phyloP scores from a whole-genome alignment of 2,797 vertebrate species.

The Adelosebastes latens region DNA sequence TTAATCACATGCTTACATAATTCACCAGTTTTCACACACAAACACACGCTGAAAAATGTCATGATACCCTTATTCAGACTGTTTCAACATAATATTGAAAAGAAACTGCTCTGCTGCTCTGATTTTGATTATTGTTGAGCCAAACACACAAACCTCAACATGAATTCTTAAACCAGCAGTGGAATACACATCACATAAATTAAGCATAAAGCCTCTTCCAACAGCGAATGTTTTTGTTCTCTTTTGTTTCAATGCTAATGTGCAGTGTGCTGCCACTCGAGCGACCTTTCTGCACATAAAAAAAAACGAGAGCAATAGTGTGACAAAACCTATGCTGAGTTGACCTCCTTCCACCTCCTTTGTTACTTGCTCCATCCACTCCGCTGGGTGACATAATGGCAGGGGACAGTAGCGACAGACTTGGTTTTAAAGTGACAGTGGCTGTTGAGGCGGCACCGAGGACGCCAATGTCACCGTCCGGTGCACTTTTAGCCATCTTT shows the following conservation, averaged over 20 bases:
- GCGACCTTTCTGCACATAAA: conserved; percentile 24
- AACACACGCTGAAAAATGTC: conserved; percentile 18
- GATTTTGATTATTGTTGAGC: background rate
- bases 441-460: conserved; percentile 36
- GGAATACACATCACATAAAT: background rate
- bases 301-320: conserved; percentile 45
- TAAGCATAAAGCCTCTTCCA: background rate
- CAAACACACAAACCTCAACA: background rate
- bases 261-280: background rate
- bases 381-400: conserved; percentile 65
- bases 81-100: background rate
- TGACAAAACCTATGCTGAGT: conserved; percentile 59
- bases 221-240: background rate
- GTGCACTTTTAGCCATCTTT: conserved; percentile 31
- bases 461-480: conserved; percentile 16
- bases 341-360: conserved; percentile 70
- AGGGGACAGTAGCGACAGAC: conserved; percentile 59
- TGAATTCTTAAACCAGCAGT: background rate
- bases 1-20: conserved; percentile 37
- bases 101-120: background rate
- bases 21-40: conserved; percentile 22
- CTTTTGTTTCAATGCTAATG: background rate
- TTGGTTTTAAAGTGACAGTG: conserved; percentile 66
- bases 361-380: conserved; percentile 63
- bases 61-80: background rate